Evolutionary conservation across 2,113 vertebrate genomes (phyloP).

Genomic region (Pelmatolapia mariae): DNA sequence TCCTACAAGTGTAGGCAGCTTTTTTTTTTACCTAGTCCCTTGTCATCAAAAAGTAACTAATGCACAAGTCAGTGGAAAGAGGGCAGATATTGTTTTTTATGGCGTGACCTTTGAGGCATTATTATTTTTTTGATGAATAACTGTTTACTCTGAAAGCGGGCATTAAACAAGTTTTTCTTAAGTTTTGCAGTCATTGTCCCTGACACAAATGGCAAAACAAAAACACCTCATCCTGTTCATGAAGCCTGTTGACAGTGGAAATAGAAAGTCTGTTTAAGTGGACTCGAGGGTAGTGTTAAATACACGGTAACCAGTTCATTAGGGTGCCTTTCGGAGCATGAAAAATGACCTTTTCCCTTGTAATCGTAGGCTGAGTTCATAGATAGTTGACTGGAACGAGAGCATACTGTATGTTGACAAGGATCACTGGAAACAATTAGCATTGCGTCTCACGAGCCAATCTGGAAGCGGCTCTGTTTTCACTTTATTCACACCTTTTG

Average conservation of each 20-base stretch:
- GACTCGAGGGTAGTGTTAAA: slow-evolving; percentile 60
- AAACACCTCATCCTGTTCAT: slow-evolving; percentile 35
- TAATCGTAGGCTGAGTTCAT: slow-evolving; percentile 63
- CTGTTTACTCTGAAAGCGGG: slow-evolving; percentile 65
- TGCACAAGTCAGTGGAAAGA: slow-evolving; percentile 60
- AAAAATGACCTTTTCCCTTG: slow-evolving; percentile 70
- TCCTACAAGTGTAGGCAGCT: not conserved
- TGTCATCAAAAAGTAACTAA: slow-evolving; percentile 57
- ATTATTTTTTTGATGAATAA: slow-evolving; percentile 77
- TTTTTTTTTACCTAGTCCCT: not conserved
- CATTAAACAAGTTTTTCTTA: slow-evolving; percentile 59
- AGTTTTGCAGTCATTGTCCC: slow-evolving; percentile 43
- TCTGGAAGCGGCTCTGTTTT: slow-evolving; percentile 23
- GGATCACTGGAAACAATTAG: slow-evolving; percentile 75
- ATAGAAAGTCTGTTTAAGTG: slow-evolving; percentile 54
- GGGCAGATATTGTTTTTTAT: slow-evolving; percentile 78
- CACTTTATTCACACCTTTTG: slow-evolving; percentile 39
- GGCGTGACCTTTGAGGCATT: slow-evolving; percentile 79
- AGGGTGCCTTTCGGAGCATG: slow-evolving; percentile 69
- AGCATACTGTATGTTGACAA: slow-evolving; percentile 62
- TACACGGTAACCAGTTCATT: slow-evolving; percentile 69
- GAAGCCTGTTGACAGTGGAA: slow-evolving; percentile 39
- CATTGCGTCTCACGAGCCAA: slow-evolving; percentile 37
- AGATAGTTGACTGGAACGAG: slow-evolving; percentile 62
- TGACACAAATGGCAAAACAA: slow-evolving; percentile 48